Base-by-base conservation (phyloP, 2,113 vertebrate species). In the Rhinichthys klamathensis region DNA sequence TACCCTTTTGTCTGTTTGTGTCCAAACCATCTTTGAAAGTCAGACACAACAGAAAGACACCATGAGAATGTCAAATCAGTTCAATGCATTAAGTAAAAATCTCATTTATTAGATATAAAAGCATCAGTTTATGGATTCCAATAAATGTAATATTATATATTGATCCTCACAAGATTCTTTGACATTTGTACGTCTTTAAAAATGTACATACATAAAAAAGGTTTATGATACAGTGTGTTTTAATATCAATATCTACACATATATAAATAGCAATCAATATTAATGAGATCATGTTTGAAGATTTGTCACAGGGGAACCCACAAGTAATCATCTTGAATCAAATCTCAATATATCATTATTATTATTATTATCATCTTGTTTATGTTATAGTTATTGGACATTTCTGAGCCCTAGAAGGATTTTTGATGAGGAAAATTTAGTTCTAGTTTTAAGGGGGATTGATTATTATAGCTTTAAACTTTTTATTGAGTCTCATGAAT, bases 251-350 rank as follows among this genome's bases (percentile, higher is more conserved):
- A 41, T 72, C 41, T 35, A 41, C 21, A 41, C 35, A 12, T 21
- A n/a, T 23, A 41, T 72, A 10, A n/a, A 41, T n/a, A 72, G 35
- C 69, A 41, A 41, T 72, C 21, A 41, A 72, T 72, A 72, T 72
- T 72, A 72, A 72, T 72, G 23, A 70, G 32, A 72, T 72, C 69
- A 44, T 12, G 69, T 7, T n/a, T 23, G 69, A 72, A 72, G 23
- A 44, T 72, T 44, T 72, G 38, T 72, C 69, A 72, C 69, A 72
- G 6, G 69, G 38, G 38, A 72, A 72, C 23, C 10, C 69, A 13
- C 10, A n/a, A 72, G 38, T 72, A n/a, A 72, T 72, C 21, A 3
- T 72, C 21, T 44, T 21, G 23, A 72, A 72, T 41, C 69, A 44
- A 23, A 72, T 41, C 69, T 41, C 35, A 44, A 44, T 44, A 72